Percentiles rank a stretch among this genome's conserved stretches.
Evolutionary conservation across 2,888 invertebrate species (phyloP).

Genomic region (Ectemnius continuus): DNA sequence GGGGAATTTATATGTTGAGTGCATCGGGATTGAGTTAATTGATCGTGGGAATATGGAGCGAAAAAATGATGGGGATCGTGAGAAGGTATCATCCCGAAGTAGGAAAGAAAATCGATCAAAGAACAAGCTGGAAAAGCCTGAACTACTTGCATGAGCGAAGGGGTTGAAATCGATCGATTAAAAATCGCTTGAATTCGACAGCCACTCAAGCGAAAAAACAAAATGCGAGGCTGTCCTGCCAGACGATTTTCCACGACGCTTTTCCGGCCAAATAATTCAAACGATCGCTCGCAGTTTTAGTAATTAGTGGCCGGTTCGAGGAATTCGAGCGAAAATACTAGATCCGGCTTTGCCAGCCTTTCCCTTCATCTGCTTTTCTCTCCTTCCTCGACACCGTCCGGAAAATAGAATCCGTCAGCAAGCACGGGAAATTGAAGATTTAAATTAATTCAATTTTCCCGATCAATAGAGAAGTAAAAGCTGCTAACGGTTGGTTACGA

Average conservation of each 20-base stretch:
- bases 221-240: conserved; percentile 26
- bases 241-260: conserved; percentile 28
- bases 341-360: too few species aligned
- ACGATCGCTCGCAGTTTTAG: conserved; percentile 48
- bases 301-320: conserved; percentile 62
- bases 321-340: background rate
- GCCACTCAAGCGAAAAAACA: conserved; percentile 26
- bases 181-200: conserved; percentile 62
- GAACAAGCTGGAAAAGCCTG: conserved; percentile 20
- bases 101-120: conserved; percentile 25
- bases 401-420: background rate
- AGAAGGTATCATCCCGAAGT: background rate
- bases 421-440: background rate
- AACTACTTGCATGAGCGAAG: conserved; percentile 14
- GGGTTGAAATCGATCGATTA: conserved; percentile 52
- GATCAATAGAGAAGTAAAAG: background rate
- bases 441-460: conserved; percentile 3
- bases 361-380: too few species aligned
- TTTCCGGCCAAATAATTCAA: conserved; percentile 65
- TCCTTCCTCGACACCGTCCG: background rate
- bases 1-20: too few species aligned
- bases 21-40: too few species aligned
- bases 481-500: background rate
- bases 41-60: too few species aligned
- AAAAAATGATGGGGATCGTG: background rate